A percentile compares a stretch with the other conserved stretches of the same genome.
These are phyloP conservation scores for Chaetophractus vellerosus DNA, from an alignment of 2,797 vertebrate genomes.

Conservation along the genomic window DNA sequence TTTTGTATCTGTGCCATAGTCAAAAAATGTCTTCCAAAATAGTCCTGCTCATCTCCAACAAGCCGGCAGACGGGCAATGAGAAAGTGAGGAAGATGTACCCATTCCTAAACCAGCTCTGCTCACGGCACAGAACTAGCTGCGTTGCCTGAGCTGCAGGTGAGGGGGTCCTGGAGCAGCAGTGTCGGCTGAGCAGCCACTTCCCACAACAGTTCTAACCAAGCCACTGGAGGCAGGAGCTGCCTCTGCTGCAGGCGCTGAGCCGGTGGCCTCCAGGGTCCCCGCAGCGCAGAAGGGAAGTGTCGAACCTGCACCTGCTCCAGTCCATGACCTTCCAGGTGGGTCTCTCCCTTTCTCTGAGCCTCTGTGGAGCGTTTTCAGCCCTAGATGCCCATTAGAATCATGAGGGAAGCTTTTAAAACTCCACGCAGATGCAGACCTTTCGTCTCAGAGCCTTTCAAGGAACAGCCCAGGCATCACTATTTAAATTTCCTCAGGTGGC, in stretches of 20 bases:
- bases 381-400: background rate
- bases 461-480: background rate
- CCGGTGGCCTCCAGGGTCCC: background rate
- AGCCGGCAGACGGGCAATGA: no score
- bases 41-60: no score
- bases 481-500: background rate
- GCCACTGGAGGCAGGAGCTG: accelerated
- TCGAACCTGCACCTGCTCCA: background rate
- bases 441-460: no score
- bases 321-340: background rate
- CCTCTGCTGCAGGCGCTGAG: background rate
- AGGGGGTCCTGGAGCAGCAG: background rate
- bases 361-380: background rate
- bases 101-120: background rate
- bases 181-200: no score
- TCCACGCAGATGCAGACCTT: no score
- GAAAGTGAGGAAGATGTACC: no score
- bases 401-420: background rate
- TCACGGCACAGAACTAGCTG: background rate
- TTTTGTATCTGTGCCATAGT: no score
- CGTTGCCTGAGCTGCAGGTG: background rate
- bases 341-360: background rate
- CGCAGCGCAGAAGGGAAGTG: background rate
- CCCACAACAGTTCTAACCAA: background rate
- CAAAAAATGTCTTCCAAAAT: no score